Evolutionary conservation across 92 coral and sea anemone species (phyloP).

Genomic region (Diadumene lineata): DNA sequence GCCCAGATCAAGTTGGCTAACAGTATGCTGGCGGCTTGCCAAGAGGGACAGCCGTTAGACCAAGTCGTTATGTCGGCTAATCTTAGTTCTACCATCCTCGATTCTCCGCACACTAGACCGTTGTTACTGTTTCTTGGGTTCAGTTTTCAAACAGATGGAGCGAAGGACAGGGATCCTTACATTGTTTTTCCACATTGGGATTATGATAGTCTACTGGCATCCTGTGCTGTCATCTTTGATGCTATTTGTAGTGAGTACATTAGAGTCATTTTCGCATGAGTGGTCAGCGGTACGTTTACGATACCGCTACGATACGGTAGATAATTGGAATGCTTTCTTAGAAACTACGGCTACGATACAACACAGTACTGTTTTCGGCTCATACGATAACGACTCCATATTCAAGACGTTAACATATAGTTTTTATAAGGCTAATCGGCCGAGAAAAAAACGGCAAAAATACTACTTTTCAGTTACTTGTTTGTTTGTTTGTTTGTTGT

Average conservation of each 20-base stretch:
- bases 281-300: no score
- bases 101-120: conserved; percentile 54
- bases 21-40: conserved; percentile 69
- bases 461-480: no score
- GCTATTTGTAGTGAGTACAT: conserved; percentile 64
- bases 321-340: no score
- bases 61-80: conserved; percentile 73
- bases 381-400: no score
- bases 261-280: no score
- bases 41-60: conserved; percentile 52
- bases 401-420: no score
- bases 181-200: conserved; percentile 89
- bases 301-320: no score
- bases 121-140: conserved; percentile 63
- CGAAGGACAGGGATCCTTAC: conserved; percentile 66
- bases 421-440: no score
- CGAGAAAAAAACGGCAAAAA: no score
- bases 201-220: conserved; percentile 58
- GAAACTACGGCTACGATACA: no score
- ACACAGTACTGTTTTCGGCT: no score
- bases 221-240: conserved; percentile 45
- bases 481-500: no score
- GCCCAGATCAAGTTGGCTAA: conserved; percentile 59
- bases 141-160: conserved; percentile 72
- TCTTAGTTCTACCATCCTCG: conserved; percentile 62